A percentile compares a stretch with the other conserved stretches of the same genome.
These are phyloP conservation scores for Zonotrichia albicollis DNA, from an alignment of 2,797 vertebrate genomes.

Conservation along the genomic window DNA sequence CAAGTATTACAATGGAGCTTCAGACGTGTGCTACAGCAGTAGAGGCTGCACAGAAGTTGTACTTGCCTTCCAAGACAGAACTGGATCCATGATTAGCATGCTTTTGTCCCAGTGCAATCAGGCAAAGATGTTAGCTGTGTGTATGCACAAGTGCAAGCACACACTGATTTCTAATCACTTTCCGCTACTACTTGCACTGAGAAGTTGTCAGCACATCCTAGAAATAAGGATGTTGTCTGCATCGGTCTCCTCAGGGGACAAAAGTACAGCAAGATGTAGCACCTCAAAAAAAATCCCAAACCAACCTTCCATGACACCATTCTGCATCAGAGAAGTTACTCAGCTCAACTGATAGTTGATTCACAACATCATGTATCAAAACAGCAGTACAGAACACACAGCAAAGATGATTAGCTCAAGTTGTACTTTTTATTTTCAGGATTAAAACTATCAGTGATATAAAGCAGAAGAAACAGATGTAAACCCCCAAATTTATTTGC, in stretches of 20 bases:
- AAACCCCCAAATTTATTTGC: constrained; percentile 1
- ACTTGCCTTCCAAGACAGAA: background rate
- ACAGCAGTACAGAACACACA: background rate
- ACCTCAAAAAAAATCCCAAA: background rate
- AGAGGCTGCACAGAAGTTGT: background rate
- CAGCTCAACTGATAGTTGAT: background rate
- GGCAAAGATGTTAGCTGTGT: background rate
- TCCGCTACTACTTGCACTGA: background rate
- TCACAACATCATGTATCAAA: background rate
- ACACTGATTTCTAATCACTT: background rate
- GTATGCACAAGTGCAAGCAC: background rate
- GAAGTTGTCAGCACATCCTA: background rate
- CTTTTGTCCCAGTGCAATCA: background rate
- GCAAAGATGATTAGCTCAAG: background rate
- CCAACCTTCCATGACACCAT: background rate
- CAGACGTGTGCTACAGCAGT: background rate
- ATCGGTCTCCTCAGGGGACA: background rate
- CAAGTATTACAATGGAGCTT: background rate
- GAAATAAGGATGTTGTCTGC: background rate
- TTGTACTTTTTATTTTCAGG: constrained; percentile 62
- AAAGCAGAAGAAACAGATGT: constrained; percentile 43
- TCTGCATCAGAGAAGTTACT: background rate
- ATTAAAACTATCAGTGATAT: background rate
- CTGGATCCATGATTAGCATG: background rate
- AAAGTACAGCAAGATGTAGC: background rate